Evolutionary conservation across 2,113 vertebrate genomes (phyloP).

Genomic region (Dromiciops gliroides): DNA sequence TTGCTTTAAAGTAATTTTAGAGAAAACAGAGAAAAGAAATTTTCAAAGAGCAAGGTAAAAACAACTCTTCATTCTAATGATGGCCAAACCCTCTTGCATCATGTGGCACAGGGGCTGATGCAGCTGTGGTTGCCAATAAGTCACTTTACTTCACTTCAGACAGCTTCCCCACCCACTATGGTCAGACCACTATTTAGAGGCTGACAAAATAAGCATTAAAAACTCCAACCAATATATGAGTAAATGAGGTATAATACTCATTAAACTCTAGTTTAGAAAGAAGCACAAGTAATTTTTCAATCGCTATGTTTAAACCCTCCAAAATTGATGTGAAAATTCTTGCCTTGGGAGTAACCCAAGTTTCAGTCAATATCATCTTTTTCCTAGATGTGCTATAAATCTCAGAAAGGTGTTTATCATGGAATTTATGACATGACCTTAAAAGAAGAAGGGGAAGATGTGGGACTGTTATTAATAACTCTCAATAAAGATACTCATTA

Average conservation of each 20-base stretch:
- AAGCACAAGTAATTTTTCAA: not conserved
- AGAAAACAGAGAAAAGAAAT: not conserved
- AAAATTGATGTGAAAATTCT: not conserved
- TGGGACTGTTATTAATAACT: not conserved
- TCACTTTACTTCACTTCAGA: not conserved
- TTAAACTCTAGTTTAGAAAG: not conserved
- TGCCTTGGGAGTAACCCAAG: not conserved
- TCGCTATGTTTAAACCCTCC: not conserved
- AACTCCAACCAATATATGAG: not conserved
- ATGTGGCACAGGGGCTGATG: not conserved
- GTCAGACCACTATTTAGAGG: not conserved
- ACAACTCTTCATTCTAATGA: not conserved
- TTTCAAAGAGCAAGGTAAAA: not conserved
- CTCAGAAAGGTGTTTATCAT: not conserved
- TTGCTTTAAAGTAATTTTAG: not conserved
- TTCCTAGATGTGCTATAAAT: not conserved
- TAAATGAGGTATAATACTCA: not conserved
- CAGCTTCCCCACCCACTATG: not conserved
- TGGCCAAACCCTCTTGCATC: not conserved
- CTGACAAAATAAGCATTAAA: not conserved
- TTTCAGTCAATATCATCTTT: slow-evolving; percentile 1
- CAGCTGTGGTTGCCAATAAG: not conserved
- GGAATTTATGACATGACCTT: not conserved
- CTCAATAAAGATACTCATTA: not conserved
- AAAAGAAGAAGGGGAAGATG: not conserved